Base-by-base conservation (phyloP, 2,797 vertebrate species). In the Neoniphon sammara region DNA sequence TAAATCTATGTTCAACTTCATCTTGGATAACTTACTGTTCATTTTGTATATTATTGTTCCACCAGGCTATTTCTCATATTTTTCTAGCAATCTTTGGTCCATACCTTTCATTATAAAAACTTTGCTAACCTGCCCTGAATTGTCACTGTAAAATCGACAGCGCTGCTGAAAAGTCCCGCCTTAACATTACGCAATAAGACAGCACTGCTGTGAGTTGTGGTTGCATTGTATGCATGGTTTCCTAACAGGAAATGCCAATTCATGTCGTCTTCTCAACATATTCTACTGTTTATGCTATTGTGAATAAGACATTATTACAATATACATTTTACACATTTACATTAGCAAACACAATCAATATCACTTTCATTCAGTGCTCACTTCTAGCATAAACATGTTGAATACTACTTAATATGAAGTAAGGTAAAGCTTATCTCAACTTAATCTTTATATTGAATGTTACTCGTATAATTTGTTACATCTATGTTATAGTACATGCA, bases 401-500 rank as follows among this genome's bases (percentile, higher is more conserved):
- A 42, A 5, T 50, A 47, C 15, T 4, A 21, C 53, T 36, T 52
- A 42, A 57, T 30, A 57, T 53, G 2, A 15, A 54, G 9, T 44
- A 14, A 50, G 52, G 25, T 39, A 39, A 7, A 30, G 25, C 18
- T 46, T 36, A 31, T 25, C 1, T 31, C 11, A 7, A 21, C 64
- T 17, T 54, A 59, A 58, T n/a, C 11, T 34, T 27, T 1, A 49
- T 20, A 21, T 12, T 46, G 25, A 46, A 47, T 60, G 31, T 25
- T 62, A 1, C 12, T 54, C 21, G n/a, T 59, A 31, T 44, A 30
- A 71, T 67, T 2, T 7, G 0, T 55, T 8, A 47, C 18, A 44
- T 49, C 62, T 55, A 14, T 17, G 60, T 57, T 15, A 39, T 49
- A 42, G 61, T 20, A 18, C 8, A 67, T 52, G 54, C 57, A 64